phyloP scores from a whole-genome alignment of 2,797 vertebrate species.

The Galago senegalensis region DNA sequence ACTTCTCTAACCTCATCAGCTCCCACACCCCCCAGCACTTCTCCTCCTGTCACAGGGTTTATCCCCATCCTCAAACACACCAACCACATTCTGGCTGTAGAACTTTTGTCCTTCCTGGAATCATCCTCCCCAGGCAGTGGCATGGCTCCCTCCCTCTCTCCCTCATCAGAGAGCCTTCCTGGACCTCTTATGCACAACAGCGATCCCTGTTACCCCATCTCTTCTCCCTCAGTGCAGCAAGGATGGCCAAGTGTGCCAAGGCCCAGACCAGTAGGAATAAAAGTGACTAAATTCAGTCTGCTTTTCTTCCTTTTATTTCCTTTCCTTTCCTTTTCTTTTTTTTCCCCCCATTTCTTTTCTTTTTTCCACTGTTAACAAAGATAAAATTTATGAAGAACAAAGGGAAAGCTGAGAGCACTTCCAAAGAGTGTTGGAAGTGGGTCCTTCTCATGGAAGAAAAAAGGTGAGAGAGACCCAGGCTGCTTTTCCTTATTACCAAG shows the following conservation, averaged over 20 bases:
- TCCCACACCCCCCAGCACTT: background rate
- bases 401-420: too few relatives aligned
- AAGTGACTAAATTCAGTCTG: background rate
- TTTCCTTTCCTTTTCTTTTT: background rate
- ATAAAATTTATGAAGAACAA: too few relatives aligned
- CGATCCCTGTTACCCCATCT: background rate
- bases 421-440: too few relatives aligned
- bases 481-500: background rate
- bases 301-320: background rate
- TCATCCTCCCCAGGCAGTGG: background rate
- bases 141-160: background rate
- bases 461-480: background rate
- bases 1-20: background rate
- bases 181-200: background rate
- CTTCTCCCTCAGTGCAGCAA: background rate
- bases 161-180: background rate
- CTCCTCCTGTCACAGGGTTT: background rate
- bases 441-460: too few relatives aligned
- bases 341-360: too few relatives aligned
- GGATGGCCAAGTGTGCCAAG: accelerated
- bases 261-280: background rate
- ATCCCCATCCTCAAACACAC: background rate
- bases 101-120: background rate
- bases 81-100: background rate
- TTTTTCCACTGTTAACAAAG: too few relatives aligned